A percentile compares a stretch with the other conserved stretches of the same genome.
These are phyloP conservation scores for Budorcas taxicolor DNA, from an alignment of 2,113 vertebrate species.

Conservation along the genomic window DNA sequence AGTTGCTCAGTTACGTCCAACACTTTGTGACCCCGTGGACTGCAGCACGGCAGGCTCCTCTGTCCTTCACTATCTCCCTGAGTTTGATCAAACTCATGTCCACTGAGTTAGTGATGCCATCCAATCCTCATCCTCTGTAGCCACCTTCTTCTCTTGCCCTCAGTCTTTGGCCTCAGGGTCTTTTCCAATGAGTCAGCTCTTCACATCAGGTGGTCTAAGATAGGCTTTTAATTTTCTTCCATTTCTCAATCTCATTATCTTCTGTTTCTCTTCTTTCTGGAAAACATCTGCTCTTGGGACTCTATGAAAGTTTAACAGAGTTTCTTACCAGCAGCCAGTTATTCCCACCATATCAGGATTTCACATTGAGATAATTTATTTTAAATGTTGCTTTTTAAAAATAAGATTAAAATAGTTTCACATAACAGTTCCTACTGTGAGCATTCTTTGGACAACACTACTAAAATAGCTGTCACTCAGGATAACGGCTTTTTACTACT, in stretches of 20 bases:
- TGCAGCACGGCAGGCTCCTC: fast-evolving
- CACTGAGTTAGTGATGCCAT: neutral
- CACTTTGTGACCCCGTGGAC: neutral
- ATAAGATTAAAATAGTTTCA: slow-evolving; percentile 1
- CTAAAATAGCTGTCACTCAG: neutral
- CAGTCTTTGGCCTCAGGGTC: neutral
- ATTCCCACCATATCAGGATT: neutral
- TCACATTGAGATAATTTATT: neutral
- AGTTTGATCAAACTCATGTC: neutral
- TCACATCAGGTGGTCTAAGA: neutral
- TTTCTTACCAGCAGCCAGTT: neutral
- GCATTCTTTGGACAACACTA: neutral
- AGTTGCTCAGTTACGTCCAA: neutral
- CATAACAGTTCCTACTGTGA: neutral
- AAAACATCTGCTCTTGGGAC: neutral
- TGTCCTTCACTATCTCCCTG: neutral
- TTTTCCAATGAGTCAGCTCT: neutral
- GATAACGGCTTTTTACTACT: neutral
- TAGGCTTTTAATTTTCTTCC: neutral
- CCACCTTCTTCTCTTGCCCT: neutral
- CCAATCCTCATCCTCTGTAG: neutral
- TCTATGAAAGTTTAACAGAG: neutral
- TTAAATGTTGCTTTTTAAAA: slow-evolving; percentile 25
- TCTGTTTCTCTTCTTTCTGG: neutral
- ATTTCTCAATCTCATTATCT: neutral